Conservation (phyloP, 2,888 invertebrate species). For the Caenorhabditis sinica region DNA sequence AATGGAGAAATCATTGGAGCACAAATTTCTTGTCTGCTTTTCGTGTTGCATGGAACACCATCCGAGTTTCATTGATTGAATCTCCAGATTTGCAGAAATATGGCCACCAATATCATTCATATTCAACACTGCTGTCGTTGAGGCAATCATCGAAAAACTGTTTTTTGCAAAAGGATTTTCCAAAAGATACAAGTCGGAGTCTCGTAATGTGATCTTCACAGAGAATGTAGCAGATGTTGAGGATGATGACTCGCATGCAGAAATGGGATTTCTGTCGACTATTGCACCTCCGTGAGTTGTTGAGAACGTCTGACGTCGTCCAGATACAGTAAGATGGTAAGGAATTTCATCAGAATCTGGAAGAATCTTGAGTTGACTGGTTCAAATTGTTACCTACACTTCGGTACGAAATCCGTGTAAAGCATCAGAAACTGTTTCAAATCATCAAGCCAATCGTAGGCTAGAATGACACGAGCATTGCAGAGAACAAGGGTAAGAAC, state of each 20-base stretch:
- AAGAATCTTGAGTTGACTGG: background rate
- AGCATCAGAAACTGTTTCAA: constrained; percentile 80
- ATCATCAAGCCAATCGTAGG: constrained; percentile 80
- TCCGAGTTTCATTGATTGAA: constrained; percentile 70
- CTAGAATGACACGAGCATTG: constrained; percentile 78
- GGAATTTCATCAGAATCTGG: constrained; percentile 56
- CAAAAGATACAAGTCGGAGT: constrained; percentile 95
- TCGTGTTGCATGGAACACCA: constrained; percentile 82
- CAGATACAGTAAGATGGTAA: constrained; percentile 14
- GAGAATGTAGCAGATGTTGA: constrained; percentile 55
- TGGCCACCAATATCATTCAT: constrained; percentile 76
- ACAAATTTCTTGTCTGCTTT: constrained; percentile 69
- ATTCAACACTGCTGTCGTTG: constrained; percentile 79
- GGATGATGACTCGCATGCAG: constrained; percentile 1
- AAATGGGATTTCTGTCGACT: constrained; percentile 41
- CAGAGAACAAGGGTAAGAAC: constrained; percentile 80
- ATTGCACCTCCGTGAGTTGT: constrained; percentile 43
- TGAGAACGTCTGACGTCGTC: constrained; percentile 35
- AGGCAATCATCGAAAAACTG: constrained; percentile 92
- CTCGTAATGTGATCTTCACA: constrained; percentile 85
- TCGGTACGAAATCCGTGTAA: constrained; percentile 76
- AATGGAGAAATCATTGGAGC: constrained; percentile 81
- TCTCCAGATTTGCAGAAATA: constrained; percentile 77
- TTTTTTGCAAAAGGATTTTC: constrained; percentile 93
- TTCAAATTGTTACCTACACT: constrained; percentile 47